phyloP scores from a whole-genome alignment of 2,888 invertebrate species.

The Acronicta psi region DNA sequence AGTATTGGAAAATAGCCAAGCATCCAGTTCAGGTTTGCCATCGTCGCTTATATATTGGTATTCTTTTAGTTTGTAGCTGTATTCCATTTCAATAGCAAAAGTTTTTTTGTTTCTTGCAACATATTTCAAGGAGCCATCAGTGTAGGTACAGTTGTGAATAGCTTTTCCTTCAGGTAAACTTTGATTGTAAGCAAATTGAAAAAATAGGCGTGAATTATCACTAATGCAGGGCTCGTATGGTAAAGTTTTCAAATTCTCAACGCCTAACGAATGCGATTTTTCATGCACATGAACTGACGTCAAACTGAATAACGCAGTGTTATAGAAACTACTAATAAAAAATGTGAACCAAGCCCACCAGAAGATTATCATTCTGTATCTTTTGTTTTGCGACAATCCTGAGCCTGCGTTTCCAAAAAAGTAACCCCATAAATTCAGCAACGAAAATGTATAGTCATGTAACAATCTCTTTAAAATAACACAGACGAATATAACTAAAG shows the following conservation, averaged over 20 bases:
- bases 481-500: constrained; percentile 51
- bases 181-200: constrained; percentile 64
- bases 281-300: constrained; percentile 64
- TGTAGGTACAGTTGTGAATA: constrained; percentile 58
- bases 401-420: constrained; percentile 64
- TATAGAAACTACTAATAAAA: constrained; percentile 74
- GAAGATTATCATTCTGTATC: constrained; percentile 63
- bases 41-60: constrained; percentile 60
- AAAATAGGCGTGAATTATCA: constrained; percentile 60
- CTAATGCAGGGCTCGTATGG: constrained; percentile 70
- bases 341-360: constrained; percentile 77
- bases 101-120: constrained; percentile 60
- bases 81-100: constrained; percentile 66
- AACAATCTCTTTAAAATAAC: constrained; percentile 44
- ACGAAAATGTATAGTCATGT: constrained; percentile 50
- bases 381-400: constrained; percentile 59
- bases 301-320: constrained; percentile 70
- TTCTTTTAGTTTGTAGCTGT: constrained; percentile 62
- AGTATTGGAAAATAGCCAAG: constrained; percentile 59
- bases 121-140: constrained; percentile 60
- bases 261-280: constrained; percentile 48
- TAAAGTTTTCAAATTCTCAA: constrained; percentile 55
- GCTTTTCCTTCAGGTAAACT: constrained; percentile 59
- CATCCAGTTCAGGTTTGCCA: constrained; percentile 63
- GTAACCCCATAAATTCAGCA: constrained; percentile 69